Base-by-base conservation (phyloP, 1,140 invertebrate genomes). In the Leptinotarsa texana region DNA sequence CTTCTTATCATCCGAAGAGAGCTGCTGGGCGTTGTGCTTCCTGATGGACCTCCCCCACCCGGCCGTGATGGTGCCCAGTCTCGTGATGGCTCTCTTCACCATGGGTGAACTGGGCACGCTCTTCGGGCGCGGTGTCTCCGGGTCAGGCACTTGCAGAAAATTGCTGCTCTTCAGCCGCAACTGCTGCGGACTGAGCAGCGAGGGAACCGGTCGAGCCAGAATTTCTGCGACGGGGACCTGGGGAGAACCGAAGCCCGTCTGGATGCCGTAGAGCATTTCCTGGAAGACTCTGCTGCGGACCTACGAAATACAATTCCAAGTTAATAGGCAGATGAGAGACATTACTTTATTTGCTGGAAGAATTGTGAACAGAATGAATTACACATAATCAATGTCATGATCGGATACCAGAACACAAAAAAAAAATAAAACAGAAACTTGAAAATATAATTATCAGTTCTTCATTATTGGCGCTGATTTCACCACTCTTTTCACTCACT, bases 241-340 rank as follows among this genome's bases (percentile, higher is more conserved):
- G 1, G 94, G 95, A 69, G 94, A 96, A n/a, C 95, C 95, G 83
- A 96, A 96, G 24, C 95, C 95, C 0, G 95, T 94, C 82, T 95
- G 94, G 80, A 97, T 97, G 74, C 96, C 96, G 84, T 97, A 97
- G 21, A 98, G 86, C 95, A 98, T 97, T 87, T 98, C 95, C 88
- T 97, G 93, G 83, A 95, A 95, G 17, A 93, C 92, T 78, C 94
- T 91, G 88, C 94, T 95, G 17, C 77, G 74, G 22, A 73, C 69
- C 69, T 70, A 70, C 13, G 21, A 17, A 57, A 18, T 48, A 69
- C 5, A 21, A 0, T 62, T n/a, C 17, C 1, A 62, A 21, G 21
- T 62, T 62, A n/a, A 62, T 3, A 6, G 61, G 21, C 17, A n/a
- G 6, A 1, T 62, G 8, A 42, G 0, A 42, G 33, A 42, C 33